Percentiles rank a stretch among this genome's conserved stretches.
Conservation (phyloP, 2,888 invertebrate species). For the Plebejus melissa region DNA sequence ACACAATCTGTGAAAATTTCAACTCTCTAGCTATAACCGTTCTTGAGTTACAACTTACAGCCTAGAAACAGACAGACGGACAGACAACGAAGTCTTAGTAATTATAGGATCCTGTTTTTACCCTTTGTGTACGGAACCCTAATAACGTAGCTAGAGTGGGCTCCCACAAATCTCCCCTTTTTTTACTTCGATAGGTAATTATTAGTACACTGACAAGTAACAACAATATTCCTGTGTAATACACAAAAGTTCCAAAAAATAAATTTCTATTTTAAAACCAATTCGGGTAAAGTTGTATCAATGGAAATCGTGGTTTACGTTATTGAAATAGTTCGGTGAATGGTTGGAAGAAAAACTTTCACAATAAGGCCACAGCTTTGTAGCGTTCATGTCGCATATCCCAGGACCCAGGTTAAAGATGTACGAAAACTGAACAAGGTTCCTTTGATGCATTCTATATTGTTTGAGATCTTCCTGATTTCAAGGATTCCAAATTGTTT, state of each 20-base stretch:
- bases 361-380: not conserved
- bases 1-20: too few relatives aligned
- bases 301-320: slow-evolving; percentile 3
- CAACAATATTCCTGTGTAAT: not conserved
- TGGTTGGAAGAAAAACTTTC: not conserved
- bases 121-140: too few relatives aligned
- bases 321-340: slow-evolving; percentile 11
- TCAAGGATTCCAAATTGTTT: too few relatives aligned
- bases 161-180: too few relatives aligned
- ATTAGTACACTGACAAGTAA: not conserved
- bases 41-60: too few relatives aligned
- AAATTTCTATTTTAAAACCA: not conserved
- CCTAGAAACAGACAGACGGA: too few relatives aligned
- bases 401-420: not conserved
- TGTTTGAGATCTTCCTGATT: not conserved
- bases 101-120: too few relatives aligned
- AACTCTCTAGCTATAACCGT: too few relatives aligned
- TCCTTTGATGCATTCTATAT: too few relatives aligned
- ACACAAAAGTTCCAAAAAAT: not conserved
- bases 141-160: too few relatives aligned
- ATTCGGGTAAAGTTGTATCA: slow-evolving; percentile 3
- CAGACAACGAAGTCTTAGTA: too few relatives aligned
- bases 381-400: not conserved
- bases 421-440: not conserved
- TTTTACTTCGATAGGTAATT: too few relatives aligned